Conservation (phyloP, 2,797 vertebrate species). For the Cyprinella venusta region DNA sequence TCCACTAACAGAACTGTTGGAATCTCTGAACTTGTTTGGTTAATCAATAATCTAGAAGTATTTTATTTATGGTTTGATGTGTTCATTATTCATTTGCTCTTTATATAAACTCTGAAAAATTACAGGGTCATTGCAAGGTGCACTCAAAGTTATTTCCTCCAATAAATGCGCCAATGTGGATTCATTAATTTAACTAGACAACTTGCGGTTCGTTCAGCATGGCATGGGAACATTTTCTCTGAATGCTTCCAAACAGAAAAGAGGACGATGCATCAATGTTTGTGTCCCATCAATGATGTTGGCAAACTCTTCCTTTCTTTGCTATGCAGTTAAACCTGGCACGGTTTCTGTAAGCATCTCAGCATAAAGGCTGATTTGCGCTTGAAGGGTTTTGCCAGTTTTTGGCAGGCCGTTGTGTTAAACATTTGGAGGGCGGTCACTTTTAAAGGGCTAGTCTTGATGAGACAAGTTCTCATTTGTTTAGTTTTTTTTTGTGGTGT, state of each 20-base stretch:
- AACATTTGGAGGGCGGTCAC: constrained; percentile 45
- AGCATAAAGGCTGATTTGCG: constrained; percentile 25
- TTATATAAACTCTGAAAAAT: constrained; percentile 12
- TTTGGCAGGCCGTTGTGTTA: constrained; percentile 29
- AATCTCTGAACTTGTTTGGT: constrained; percentile 8
- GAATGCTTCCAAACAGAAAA: constrained; percentile 11
- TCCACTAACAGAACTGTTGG: background rate
- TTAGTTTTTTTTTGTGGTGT: constrained; percentile 59
- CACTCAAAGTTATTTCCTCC: constrained; percentile 27
- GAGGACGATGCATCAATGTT: constrained; percentile 23
- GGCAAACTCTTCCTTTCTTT: constrained; percentile 13
- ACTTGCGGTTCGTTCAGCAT: background rate
- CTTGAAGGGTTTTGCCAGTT: constrained; percentile 30
- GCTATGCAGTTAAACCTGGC: constrained; percentile 33
- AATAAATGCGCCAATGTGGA: constrained; percentile 29
- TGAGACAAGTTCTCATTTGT: constrained; percentile 53
- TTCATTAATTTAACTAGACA: constrained; percentile 20
- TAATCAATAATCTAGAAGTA: constrained; percentile 39
- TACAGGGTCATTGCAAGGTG: constrained; percentile 14
- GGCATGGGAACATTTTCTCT: constrained; percentile 17
- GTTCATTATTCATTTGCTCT: constrained; percentile 36
- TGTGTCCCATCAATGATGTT: constrained; percentile 15
- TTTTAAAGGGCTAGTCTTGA: constrained; percentile 54
- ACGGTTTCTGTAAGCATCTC: constrained; percentile 12
- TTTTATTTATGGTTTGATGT: constrained; percentile 16